Percentiles rank a stretch among this genome's conserved stretches.
These are phyloP conservation scores for Hylaeus volcanicus DNA, from an alignment of 1,140 invertebrate species.

Conservation along the genomic window DNA sequence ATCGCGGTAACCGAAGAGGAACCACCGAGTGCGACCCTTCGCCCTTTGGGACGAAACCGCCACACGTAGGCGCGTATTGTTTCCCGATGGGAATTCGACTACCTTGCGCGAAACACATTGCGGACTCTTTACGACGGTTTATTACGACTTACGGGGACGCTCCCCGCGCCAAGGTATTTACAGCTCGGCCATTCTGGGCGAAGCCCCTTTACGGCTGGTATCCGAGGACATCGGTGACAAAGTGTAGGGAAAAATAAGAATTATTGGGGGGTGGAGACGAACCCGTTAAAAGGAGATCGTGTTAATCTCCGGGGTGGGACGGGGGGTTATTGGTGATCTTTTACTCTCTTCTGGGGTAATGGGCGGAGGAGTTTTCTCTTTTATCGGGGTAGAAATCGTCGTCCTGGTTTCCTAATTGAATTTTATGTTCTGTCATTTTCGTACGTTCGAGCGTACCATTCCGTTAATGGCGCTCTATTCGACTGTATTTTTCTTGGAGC, in stretches of 20 bases:
- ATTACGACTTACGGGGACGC: conserved; percentile 72
- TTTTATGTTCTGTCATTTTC: background rate
- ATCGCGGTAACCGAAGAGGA: conserved; percentile 43
- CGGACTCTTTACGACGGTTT: conserved; percentile 53
- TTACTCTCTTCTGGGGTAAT: background rate
- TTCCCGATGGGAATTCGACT: conserved; percentile 46
- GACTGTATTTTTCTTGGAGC: too few species aligned
- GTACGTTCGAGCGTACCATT: background rate
- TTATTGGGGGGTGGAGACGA: conserved; percentile 32
- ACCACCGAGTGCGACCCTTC: background rate
- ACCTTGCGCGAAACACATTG: conserved; percentile 39
- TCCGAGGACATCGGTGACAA: conserved; percentile 19
- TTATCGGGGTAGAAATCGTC: background rate
- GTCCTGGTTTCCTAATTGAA: background rate
- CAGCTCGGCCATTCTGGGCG: conserved; percentile 55
- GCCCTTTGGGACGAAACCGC: conserved; percentile 50
- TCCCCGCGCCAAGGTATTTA: conserved; percentile 68
- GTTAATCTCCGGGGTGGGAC: conserved; percentile 11
- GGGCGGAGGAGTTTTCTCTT: background rate
- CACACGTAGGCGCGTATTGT: conserved; percentile 41
- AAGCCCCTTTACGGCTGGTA: conserved; percentile 36
- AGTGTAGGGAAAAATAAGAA: conserved; percentile 46
- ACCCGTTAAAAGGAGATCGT: conserved; percentile 28
- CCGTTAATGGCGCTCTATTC: background rate
- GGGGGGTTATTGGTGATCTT: background rate